Evolutionary conservation across 2,113 vertebrate genomes (phyloP).

Genomic region (Bambusicola thoracicus): DNA sequence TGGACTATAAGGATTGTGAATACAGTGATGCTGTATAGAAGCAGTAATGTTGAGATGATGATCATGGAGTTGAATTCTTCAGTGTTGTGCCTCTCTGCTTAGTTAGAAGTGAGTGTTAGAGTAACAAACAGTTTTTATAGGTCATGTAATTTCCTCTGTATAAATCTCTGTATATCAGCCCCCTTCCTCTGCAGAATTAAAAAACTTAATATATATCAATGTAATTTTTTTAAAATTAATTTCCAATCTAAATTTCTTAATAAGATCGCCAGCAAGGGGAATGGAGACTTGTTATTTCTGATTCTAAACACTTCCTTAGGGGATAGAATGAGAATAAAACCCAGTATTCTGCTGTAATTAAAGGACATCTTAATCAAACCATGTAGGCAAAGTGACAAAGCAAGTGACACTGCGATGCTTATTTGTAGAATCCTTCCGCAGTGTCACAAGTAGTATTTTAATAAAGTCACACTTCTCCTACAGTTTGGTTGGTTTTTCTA

Average conservation of each 20-base stretch:
- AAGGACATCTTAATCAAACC: background rate
- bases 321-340: background rate
- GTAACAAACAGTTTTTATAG: background rate
- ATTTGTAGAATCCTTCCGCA: background rate
- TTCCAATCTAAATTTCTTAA: background rate
- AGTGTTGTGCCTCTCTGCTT: background rate
- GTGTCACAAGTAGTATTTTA: background rate
- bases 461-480: background rate
- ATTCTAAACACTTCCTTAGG: background rate
- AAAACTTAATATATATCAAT: background rate
- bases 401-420: background rate
- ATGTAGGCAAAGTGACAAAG: background rate
- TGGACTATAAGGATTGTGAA: slow-evolving; percentile 24
- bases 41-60: slow-evolving; percentile 22
- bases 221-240: background rate
- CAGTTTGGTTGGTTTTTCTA: background rate
- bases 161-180: background rate
- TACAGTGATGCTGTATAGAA: slow-evolving; percentile 57
- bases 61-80: slow-evolving; percentile 23
- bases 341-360: background rate
- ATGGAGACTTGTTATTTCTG: background rate
- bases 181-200: background rate
- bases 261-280: background rate
- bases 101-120: slow-evolving; percentile 34
- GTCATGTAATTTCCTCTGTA: background rate